Conservation (phyloP, 2,113 vertebrate species). For the Paramormyrops kingsleyae region DNA sequence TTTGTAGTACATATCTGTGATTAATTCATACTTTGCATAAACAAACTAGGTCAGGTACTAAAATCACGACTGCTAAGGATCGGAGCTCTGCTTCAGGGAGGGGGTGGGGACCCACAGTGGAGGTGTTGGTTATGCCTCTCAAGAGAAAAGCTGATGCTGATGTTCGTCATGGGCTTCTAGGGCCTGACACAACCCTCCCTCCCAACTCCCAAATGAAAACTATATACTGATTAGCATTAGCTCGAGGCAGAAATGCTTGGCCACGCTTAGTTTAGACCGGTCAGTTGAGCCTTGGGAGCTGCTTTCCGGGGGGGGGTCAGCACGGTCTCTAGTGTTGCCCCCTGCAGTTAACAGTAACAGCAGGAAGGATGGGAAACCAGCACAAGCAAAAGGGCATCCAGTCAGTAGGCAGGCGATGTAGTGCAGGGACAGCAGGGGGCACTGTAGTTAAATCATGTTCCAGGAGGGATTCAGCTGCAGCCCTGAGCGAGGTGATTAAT, state of each 20-base stretch:
- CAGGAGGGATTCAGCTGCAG: not conserved
- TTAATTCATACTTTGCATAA: conserved; percentile 4
- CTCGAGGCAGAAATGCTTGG: not conserved
- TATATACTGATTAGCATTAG: conserved; percentile 18
- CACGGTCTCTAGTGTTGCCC: not conserved
- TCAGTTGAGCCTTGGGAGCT: not conserved
- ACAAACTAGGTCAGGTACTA: not conserved
- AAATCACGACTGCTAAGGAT: not conserved
- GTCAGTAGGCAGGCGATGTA: not conserved
- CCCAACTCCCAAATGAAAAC: not conserved
- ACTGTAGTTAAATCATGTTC: not conserved
- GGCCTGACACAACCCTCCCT: not conserved
- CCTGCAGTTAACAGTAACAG: not conserved
- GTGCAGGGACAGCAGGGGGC: not conserved
- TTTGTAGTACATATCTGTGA: not conserved
- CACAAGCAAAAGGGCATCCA: not conserved
- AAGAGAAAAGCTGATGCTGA: not conserved
- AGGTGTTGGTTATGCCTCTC: not conserved
- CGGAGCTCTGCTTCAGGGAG: not conserved
- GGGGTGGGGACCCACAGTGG: not conserved
- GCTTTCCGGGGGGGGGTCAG: not conserved
- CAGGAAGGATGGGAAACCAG: not conserved
- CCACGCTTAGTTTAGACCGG: conserved; percentile 1
- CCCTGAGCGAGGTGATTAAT: not conserved
- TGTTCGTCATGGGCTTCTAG: conserved; percentile 3